Evolutionary conservation across 2,797 vertebrate species (phyloP).

Genomic region (Perodicticus potto): DNA sequence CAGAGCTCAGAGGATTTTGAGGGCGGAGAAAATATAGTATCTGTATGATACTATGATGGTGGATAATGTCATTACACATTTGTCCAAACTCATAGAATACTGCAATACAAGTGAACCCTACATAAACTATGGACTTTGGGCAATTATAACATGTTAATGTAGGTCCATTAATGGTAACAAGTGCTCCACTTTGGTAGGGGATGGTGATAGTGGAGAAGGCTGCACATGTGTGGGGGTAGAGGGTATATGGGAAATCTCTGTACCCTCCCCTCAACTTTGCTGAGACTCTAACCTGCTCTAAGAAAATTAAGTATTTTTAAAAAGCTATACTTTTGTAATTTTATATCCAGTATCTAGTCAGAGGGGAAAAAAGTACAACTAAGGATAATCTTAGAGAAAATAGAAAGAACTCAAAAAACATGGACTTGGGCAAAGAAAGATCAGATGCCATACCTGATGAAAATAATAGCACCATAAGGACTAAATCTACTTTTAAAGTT

Average conservation of each 20-base stretch:
- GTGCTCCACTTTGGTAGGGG: background rate
- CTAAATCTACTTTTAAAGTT: background rate
- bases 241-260: background rate
- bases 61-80: background rate
- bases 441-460: background rate
- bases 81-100: background rate
- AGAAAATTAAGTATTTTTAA: background rate
- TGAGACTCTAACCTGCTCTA: background rate
- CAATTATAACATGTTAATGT: too few species aligned
- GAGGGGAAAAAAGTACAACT: background rate
- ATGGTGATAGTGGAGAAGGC: background rate
- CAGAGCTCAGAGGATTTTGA: background rate
- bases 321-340: background rate
- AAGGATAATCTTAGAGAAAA: background rate
- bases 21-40: background rate
- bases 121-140: background rate
- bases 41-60: background rate
- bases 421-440: background rate
- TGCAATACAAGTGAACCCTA: background rate
- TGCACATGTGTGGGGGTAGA: rapidly evolving
- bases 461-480: background rate
- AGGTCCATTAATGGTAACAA: background rate
- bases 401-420: background rate
- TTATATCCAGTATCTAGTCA: background rate
- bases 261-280: background rate